Base-by-base conservation (phyloP, 2,888 invertebrate genomes). In the Linyphia triangularis region DNA sequence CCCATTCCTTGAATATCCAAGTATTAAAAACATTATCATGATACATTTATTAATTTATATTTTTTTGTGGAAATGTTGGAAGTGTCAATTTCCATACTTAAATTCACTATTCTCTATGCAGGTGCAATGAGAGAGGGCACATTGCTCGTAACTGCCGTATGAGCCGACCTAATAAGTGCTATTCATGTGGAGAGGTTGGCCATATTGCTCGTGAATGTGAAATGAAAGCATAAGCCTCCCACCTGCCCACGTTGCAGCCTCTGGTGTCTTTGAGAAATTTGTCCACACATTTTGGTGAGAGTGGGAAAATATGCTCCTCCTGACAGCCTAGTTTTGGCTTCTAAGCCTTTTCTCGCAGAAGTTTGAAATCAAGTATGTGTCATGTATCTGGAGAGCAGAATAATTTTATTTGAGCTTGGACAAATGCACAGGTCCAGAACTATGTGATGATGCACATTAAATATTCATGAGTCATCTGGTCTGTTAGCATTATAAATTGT, bases 111-210 rank as follows among this genome's bases (percentile, higher is more conserved):
- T 22, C 37, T 77, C 16, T 77, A 13, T 24, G n/a, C 24, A 77
- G 92, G 90, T 93, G 93, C 91, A 92, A 93, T 90, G 92, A 92
- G 90, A 91, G 91, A 63, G 93, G 93, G 28, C 93, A 93, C 91
- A 92, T 93, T 90, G 93, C 93, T 70, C 91, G 93, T 40, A 92
- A 93, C 90, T 93, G 93, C 91, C 92, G 92, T 24, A 28, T 81
- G 43, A 81, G 84, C 72, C 90, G 90, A 65, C 61, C 67, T 59
- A 77, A 69, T 65, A 90, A 90, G 85, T 91, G 91, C 84, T 91
- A 93, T 92, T 92, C 92, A 90, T 93, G 93, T 91, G 93, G 93
- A 40, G 92, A 93, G 86, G 91, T 92, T 70, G 93, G 93, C 85
- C 93, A 94, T 91, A 91, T 93, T 88, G 92, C 93, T 65, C 92